Conservation (phyloP, 2,113 vertebrate genomes). For the Rhineura floridana region DNA sequence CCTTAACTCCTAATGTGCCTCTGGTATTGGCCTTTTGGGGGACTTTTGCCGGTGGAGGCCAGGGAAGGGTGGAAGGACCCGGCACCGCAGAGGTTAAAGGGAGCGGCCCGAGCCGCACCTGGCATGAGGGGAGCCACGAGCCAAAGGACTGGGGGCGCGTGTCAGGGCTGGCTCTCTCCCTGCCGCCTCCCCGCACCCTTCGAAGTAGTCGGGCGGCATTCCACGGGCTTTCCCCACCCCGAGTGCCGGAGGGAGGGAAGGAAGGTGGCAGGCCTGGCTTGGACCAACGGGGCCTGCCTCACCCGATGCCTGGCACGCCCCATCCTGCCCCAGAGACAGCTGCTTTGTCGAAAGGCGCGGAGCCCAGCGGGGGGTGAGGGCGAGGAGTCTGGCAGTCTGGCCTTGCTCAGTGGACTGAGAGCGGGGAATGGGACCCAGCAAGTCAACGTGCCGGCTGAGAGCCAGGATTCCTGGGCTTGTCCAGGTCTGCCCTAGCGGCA, state of each 20-base stretch:
- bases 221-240: slow-evolving; percentile 7
- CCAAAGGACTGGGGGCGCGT: slow-evolving; percentile 29
- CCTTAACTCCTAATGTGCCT: not conserved
- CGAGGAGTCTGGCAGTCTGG: not conserved
- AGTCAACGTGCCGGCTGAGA: not conserved
- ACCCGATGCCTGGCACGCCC: slow-evolving; percentile 1
- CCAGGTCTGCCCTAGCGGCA: not conserved
- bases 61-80: not conserved
- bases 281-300: not conserved
- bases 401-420: not conserved
- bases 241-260: not conserved
- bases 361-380: not conserved
- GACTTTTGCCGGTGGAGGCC: not conserved
- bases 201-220: slow-evolving; percentile 7
- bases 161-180: slow-evolving; percentile 30
- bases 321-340: not conserved
- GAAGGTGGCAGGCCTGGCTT: not conserved
- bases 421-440: not conserved
- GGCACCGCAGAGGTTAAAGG: not conserved
- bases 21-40: not conserved
- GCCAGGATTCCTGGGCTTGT: not conserved
- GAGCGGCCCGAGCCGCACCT: not conserved
- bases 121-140: slow-evolving; percentile 34
- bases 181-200: slow-evolving; percentile 8
- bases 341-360: not conserved